phyloP scores from a whole-genome alignment of 2,113 vertebrate species.

The Sigmodon hispidus region DNA sequence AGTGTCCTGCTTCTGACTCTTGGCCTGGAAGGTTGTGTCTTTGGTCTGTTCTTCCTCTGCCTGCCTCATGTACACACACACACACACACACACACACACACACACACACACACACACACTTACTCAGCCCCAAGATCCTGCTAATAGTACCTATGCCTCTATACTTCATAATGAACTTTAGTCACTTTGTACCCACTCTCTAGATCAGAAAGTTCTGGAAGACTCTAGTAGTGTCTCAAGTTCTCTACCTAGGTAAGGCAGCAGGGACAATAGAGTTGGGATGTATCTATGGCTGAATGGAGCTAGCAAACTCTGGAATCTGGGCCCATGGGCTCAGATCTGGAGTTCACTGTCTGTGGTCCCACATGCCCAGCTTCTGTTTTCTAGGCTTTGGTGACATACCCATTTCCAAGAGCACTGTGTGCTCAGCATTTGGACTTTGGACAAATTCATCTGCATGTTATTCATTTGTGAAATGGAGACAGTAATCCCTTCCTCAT shows the following conservation, averaged over 20 bases:
- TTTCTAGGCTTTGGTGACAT: background rate
- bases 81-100: background rate
- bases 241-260: background rate
- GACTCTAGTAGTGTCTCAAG: background rate
- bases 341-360: background rate
- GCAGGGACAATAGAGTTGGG: background rate
- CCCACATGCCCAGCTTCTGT: background rate
- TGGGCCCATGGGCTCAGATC: background rate
- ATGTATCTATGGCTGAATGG: background rate
- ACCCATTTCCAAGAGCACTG: background rate
- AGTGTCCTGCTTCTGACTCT: background rate
- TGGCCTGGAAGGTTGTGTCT: fast-evolving
- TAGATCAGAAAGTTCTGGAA: background rate
- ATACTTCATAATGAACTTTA: background rate
- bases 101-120: background rate
- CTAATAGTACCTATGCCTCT: background rate
- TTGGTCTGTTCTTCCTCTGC: background rate
- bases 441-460: background rate
- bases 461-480: background rate
- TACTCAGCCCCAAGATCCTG: background rate
- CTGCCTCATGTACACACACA: background rate
- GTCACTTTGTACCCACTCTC: background rate
- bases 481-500: background rate
- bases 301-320: background rate
- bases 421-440: background rate